Evolutionary conservation across 2,797 vertebrate genomes (phyloP), one percentile per base, ranked within the genome.

Genomic region (Alcedo quadribrachys): DNA sequence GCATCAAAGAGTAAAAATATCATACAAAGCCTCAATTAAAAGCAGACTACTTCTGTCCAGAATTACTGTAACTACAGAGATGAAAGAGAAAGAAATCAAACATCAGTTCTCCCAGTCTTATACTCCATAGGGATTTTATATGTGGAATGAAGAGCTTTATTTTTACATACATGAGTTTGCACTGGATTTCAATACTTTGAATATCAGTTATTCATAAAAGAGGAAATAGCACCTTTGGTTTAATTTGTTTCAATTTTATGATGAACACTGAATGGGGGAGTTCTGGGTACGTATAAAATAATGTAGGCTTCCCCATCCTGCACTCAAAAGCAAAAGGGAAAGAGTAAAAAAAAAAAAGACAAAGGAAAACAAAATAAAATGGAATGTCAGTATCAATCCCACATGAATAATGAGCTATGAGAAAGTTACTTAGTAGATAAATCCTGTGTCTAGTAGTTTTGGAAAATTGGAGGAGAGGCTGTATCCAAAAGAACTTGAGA

Each of bases 71-170:
- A 77, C 87, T 93, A 62, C 70, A 93, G 61, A 94, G 83, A 92
- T 94, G 69, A 96, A 96, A 96, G 67, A 81, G 51, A 92, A 84
- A 65, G 25, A 82, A 90, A 93, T 94, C 76, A 94, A 93, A 91
- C 74, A 74, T 5, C 18, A 65, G 37, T 76, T 81, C 76, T 88
- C 24, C 60, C 60, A 85, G 58, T 45, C 60, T 57, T 82, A 30
- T 81, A 69, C 33, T 92, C 69, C 63, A 51, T 51, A 87, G 62
- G 48, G 79, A 79, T 66, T 77, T 74, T 70, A 15, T 81, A 21
- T 40, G 32, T 24, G 17, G 80, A 77, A 81, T 82, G 11, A 37
- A 30, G 54, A 65, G 15, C 7, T 54, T 87, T 70, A 77, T 45
- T 88, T 90, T 87, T 81, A 67, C 8, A 1, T 71, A 76, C 20